Evolutionary conservation across 1,140 invertebrate genomes (phyloP), one percentile per base, ranked within the genome.

Genomic region (Sitodiplosis mosellana): DNA sequence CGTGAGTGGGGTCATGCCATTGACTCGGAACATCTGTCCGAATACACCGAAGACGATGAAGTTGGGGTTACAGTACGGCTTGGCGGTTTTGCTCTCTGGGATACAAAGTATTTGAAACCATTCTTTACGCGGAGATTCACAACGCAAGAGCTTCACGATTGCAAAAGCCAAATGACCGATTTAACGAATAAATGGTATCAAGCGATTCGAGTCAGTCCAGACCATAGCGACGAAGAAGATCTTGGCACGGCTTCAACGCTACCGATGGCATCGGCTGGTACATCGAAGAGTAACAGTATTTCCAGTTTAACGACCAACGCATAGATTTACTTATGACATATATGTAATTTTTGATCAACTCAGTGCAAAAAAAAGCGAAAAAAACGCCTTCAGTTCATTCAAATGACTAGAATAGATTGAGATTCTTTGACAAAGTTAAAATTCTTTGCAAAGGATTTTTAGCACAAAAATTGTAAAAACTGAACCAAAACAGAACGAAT

Each of bases 151-250:
- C 64, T 96, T 42, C 87, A 88, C 59, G 90, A 94, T 64, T 93
- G 91, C 57, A 88, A 90, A 60, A 89, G 82, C 43, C 89, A 94
- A 69, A 95, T 96, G 89, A 87, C 86, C 6, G 86, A 90, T 67
- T 68, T 96, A 42, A 93, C 90, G 1, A 92, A 93, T 61, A 85
- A 94, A 61, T 96, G 91, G 91, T 94, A 94, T 68, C 87, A 94
- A 62, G 89, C 87, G 0, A 87, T 92, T 49, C 71, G 87, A 48
- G 83, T 88, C 56, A 83, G 82, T 49, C 81, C 81, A 1, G 64
- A 78, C 37, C 81, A 87, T 49, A 72, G 73, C 21, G 73, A 72
- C 2, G 72, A 74, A 47, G 72, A 73, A 27, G 69, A 70, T 34
- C 53, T 21, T 58, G 66, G 15, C 5, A 22, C 40, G 2, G 40